Base-by-base conservation (phyloP, 2,113 vertebrate genomes). In the Scortum barcoo region DNA sequence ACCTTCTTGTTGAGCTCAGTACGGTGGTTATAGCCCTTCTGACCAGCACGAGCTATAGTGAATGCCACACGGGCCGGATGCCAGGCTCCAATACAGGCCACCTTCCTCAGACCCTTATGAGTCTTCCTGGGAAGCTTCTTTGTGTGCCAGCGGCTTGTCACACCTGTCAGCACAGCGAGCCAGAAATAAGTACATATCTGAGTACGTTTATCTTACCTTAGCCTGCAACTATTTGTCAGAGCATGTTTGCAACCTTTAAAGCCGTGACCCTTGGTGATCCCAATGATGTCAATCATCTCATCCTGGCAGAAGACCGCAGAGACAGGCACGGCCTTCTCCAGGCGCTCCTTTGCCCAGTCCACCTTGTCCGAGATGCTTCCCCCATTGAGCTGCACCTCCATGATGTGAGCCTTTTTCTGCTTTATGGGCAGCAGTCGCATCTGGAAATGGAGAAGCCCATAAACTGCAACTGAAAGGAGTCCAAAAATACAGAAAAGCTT, bases 1-100 rank as follows among this genome's bases (percentile, higher is more conserved):
- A 98, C 98, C 96, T 99, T 99, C 93, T 99, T 99, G 86, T 99
- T 99, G 91, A 99, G 92, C 91, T 99, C 98, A 0, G 98, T 99
- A n/a, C 98, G 97, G 75, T 99, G 98, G 91, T 99, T 95, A 83
- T 97, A 98, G 5, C 97, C 98, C 90, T 99, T 99, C 94, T 99
- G 98, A 26, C 98, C 97, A 0, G 98, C 98, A 1, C 98, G 94
- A 9, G 97, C 98, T 62, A 98, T 96, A 0, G 97, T 98, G 93
- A 96, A 99, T 9, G 94, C 95, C 61, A 99, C 98, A 0, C 97
- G 96, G 24, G 98, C 96, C 0, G 98, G 98, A 92, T 99, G 98
- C 98, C 98, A 99, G 0, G 98, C 98, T 0, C 98, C 98, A 0
- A 99, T 99, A 60, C 98, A 99, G 57, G 98, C 98, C 72, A 99